A percentile compares a stretch with the other conserved stretches of the same genome.
These are phyloP conservation scores for Zosterops hypoxanthus DNA, from an alignment of 2,113 vertebrate species.

Conservation along the genomic window DNA sequence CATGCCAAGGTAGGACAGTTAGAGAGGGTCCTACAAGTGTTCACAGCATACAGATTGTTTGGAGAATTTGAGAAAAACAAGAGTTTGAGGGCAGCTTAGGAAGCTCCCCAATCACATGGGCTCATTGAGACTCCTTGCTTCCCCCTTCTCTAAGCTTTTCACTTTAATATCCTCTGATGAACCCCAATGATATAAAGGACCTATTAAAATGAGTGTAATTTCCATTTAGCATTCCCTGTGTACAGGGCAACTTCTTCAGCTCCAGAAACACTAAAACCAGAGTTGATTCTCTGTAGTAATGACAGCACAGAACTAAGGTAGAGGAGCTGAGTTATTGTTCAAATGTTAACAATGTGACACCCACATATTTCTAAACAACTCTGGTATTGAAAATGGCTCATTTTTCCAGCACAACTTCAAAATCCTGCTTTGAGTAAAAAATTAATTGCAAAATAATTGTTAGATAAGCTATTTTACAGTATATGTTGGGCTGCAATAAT, in stretches of 20 bases:
- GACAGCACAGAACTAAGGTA: not conserved
- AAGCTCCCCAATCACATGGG: conserved; percentile 10
- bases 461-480: not conserved
- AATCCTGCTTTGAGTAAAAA: not conserved
- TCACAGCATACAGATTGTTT: not conserved
- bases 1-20: not conserved
- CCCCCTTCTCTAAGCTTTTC: conserved; percentile 8
- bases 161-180: not conserved
- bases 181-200: not conserved
- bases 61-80: not conserved
- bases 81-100: not conserved
- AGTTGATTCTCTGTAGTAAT: not conserved
- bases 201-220: not conserved
- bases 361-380: not conserved
- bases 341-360: not conserved
- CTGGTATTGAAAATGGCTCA: not conserved
- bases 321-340: not conserved
- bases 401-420: not conserved
- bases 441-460: not conserved
- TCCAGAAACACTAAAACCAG: not conserved
- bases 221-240: not conserved
- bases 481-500: not conserved
- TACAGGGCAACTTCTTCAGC: not conserved
- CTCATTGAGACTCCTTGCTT: not conserved
- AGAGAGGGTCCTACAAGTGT: not conserved